These are phyloP conservation scores for Melanotaenia parkinsoni DNA, from an alignment of 2,797 vertebrate species.

Conservation along the genomic window DNA sequence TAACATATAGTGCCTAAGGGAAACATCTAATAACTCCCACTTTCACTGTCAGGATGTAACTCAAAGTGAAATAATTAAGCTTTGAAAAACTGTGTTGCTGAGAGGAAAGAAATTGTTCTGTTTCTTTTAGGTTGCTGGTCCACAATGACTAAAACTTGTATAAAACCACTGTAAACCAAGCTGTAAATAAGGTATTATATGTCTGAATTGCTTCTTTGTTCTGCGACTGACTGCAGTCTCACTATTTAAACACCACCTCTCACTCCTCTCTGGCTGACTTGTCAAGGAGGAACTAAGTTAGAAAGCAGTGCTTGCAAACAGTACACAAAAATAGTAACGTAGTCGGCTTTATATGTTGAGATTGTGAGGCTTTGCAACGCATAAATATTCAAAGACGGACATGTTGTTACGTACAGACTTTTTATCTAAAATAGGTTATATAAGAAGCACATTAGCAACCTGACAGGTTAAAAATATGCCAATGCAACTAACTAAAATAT, in stretches of 20 bases:
- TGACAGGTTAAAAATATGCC: not conserved
- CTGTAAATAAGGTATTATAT: not conserved
- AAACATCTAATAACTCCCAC: slow-evolving; percentile 36
- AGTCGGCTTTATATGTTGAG: not conserved
- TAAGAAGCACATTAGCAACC: not conserved
- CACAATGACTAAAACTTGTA: not conserved
- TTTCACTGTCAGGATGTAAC: slow-evolving; percentile 15
- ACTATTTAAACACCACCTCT: not conserved
- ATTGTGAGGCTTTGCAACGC: not conserved
- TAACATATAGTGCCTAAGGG: slow-evolving; percentile 22
- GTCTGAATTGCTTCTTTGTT: not conserved
- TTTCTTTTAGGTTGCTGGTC: not conserved
- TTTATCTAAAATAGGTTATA: not conserved
- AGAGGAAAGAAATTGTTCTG: not conserved
- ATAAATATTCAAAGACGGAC: not conserved
- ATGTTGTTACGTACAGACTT: not conserved
- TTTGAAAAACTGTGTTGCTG: not conserved
- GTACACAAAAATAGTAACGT: not conserved
- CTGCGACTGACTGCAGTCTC: not conserved
- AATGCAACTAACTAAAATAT: not conserved
- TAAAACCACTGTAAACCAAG: not conserved
- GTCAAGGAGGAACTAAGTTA: not conserved
- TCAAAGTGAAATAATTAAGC: not conserved
- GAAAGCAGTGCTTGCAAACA: not conserved
- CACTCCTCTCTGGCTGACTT: not conserved